Percentiles rank a stretch among this genome's conserved stretches.
These are phyloP conservation scores for Chiroxiphia lanceolata DNA, from an alignment of 2,797 vertebrate genomes.

Conservation along the genomic window DNA sequence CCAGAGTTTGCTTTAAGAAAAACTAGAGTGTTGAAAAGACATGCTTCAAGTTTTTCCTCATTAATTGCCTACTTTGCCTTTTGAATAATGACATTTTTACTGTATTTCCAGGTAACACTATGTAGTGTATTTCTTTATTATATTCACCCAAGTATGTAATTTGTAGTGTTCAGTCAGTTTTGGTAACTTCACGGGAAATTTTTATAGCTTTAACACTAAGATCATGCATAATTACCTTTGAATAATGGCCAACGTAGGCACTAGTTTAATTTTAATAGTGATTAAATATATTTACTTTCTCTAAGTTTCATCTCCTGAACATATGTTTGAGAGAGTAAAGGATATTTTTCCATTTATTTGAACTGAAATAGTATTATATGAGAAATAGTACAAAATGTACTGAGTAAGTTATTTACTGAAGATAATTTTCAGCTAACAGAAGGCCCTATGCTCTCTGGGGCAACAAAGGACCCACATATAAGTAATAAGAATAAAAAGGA, in stretches of 20 bases:
- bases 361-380: background rate
- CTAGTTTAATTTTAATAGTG: background rate
- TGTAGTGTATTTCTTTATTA: background rate
- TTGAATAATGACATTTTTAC: background rate
- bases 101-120: background rate
- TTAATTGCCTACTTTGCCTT: background rate
- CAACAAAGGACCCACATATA: background rate
- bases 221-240: background rate
- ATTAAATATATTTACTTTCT: background rate
- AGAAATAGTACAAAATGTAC: background rate
- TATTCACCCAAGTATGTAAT: background rate
- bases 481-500: background rate
- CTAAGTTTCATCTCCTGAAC: background rate
- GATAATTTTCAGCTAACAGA: background rate
- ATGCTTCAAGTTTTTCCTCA: background rate
- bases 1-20: background rate
- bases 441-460: fast-evolving
- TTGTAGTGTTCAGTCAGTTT: background rate
- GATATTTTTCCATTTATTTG: background rate
- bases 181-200: background rate
- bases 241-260: background rate
- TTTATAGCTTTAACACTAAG: background rate
- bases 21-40: background rate
- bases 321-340: background rate
- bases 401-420: background rate